phyloP scores from a whole-genome alignment of 2,113 vertebrate species.

The Petrocephalus microphthalmus region DNA sequence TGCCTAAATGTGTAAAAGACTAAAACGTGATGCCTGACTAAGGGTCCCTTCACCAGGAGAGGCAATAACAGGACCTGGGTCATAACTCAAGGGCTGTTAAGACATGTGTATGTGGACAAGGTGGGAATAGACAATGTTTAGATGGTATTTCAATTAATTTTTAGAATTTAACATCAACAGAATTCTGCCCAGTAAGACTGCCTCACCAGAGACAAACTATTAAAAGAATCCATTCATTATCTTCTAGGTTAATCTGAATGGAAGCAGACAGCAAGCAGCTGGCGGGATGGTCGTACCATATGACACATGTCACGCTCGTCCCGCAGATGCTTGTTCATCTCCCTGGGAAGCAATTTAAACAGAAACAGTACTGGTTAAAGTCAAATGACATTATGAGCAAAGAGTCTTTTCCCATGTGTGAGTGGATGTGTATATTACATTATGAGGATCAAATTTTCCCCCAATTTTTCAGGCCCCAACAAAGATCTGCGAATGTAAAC shows the following conservation, averaged over 20 bases:
- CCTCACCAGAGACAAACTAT: background rate
- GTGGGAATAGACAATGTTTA: background rate
- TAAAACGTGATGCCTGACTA: no score
- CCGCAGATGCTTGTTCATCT: conserved; percentile 87
- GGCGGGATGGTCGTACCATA: conserved; percentile 41
- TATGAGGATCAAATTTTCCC: no score
- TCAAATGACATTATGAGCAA: background rate
- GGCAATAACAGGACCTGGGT: background rate
- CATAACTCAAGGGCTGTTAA: background rate
- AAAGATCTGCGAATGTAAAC: no score
- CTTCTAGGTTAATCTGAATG: background rate
- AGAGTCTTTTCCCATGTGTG: background rate
- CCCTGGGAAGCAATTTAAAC: conserved; percentile 54
- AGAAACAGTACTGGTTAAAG: background rate
- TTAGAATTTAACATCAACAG: background rate
- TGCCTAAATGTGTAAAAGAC: background rate
- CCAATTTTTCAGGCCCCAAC: no score
- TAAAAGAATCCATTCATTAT: background rate
- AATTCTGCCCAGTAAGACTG: background rate
- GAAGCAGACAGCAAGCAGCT: background rate
- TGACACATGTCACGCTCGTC: conserved; percentile 75
- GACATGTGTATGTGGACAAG: background rate
- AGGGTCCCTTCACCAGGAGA: background rate
- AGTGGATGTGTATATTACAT: background rate
- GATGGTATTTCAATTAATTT: background rate